Base-by-base conservation (phyloP, 2,888 invertebrate genomes). In the Fabriciana adippe region DNA sequence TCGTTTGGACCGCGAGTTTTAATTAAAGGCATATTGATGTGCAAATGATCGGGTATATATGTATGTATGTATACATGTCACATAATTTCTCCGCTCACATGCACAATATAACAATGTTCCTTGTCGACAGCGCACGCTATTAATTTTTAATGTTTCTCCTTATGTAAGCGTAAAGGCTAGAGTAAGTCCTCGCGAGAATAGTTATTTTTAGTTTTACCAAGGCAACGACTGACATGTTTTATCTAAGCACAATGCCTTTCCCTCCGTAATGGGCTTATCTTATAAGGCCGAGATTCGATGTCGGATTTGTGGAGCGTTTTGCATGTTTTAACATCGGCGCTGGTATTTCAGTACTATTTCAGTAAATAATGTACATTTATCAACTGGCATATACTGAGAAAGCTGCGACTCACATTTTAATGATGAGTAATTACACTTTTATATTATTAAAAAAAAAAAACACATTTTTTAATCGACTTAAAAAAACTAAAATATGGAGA, bases 91-190 rank as follows among this genome's bases (percentile, higher is more conserved):
- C 64, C 48, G 26, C 53, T 41, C 60, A 48, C 64, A 63, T 47
- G 51, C 54, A 55, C 31, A 47, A 41, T 41, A 41, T 61, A 68
- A 70, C 68, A 59, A 61, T 53, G 66, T 64, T 61, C 54, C 64
- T 66, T 56, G 63, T 55, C 51, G 55, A 61, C 61, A 47, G 66
- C 18, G 62, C 63, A 69, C 63, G 69, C 67, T 60, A 66, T 71
- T 66, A 51, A 72, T 69, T 70, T 69, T 72, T 72, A 72, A 73
- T 69, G 68, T 68, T 57, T 66, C 69, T 68, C 66, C 70, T 70
- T 68, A 69, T 63, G 53, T 67, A 60, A 69, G 60, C 69, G 63
- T 45, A 59, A 59, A 18, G 31, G 53, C 65, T 51, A 6, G 26
- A 60, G 35, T 35, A 14, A n/a, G 60, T 35, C 47, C 66, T 66